Evolutionary conservation across 92 coral and sea anemone genomes (phyloP), one percentile per base, ranked within the genome.

Genomic region (Epizoanthus illoricatus): DNA sequence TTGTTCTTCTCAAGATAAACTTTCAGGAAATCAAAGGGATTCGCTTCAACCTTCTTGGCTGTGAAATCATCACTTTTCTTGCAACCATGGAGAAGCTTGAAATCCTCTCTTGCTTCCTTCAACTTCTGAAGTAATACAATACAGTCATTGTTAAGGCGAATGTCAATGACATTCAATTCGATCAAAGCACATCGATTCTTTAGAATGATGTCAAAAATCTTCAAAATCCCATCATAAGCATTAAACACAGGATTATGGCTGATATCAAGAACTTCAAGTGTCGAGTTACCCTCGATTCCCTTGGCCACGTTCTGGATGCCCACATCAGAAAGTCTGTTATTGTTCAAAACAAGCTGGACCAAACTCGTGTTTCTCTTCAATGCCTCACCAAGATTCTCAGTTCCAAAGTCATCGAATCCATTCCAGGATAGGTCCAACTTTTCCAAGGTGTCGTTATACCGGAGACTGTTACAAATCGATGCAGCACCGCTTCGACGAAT

Each of bases 371-470:
- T 94, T 67, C 88, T 84, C 65, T 94, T 90, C 55, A 94, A 60
- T 0, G 97, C 84, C 11, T 92, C 97, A 23, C 89, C 90, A 9
- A 94, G 81, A 13, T 80, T 91, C 68, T 54, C 85, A 13, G 97
- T 92, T 49, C 94, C 98, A 24, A 5, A 78, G 45, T 92, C 93
- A 72, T 92, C 98, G 75, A 92, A 92, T 40, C 97, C 94, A 60
- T 92, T 94, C 93, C 94, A 93, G 16, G 98, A 92, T 52, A 92
- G 79, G 61, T 94, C 89, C 71, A 94, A 58, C 71, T 81, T 85
- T 69, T 89, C 94, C 66, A 94, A 79, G 0, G 87, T 85, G 61
- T 89, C 91, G 41, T 93, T 94, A 43, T 85, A 86, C 8, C 94
- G 92, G 42, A 93, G 86, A 75, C 97, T 85, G 33, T 84, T 81